A percentile compares a stretch with the other conserved stretches of the same genome.
Evolutionary conservation across 2,797 vertebrate genomes (phyloP).

Genomic region (Mormyrus hasselquistii): DNA sequence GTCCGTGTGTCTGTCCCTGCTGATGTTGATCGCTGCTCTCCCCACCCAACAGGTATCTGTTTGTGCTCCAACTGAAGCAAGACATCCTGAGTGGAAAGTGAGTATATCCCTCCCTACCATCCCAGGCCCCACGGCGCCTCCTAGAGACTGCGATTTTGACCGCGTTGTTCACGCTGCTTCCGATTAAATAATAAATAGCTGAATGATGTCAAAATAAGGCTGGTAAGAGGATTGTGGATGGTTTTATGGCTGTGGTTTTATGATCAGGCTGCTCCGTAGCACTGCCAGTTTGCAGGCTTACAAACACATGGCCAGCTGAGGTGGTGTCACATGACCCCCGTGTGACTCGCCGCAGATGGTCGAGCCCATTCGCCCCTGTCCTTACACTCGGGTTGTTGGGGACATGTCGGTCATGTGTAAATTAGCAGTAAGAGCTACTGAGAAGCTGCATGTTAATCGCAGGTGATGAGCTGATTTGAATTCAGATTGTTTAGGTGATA

Average conservation of each 20-base stretch:
- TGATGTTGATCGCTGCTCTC: constrained; percentile 22
- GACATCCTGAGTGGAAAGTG: constrained; percentile 96
- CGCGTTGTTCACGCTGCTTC: background rate
- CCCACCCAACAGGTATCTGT: constrained; percentile 75
- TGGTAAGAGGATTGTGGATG: background rate
- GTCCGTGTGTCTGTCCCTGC: background rate
- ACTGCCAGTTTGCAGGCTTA: background rate
- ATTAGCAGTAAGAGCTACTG: background rate
- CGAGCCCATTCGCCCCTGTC: background rate
- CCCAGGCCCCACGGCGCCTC: background rate
- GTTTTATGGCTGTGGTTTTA: background rate
- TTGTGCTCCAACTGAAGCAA: constrained; percentile 94
- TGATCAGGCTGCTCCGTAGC: background rate
- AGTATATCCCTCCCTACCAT: constrained; percentile 42
- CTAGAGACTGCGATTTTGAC: background rate
- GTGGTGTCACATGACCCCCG: background rate
- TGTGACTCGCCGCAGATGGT: background rate
- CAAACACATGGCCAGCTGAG: background rate
- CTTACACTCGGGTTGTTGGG: background rate
- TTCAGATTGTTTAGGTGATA: background rate
- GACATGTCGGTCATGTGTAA: background rate
- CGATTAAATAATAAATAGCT: background rate
- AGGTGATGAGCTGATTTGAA: background rate
- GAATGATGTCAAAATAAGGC: background rate
- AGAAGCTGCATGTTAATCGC: background rate